These are phyloP conservation scores for Anguilla obscura DNA, from an alignment of 2,797 vertebrate species.

Conservation along the genomic window DNA sequence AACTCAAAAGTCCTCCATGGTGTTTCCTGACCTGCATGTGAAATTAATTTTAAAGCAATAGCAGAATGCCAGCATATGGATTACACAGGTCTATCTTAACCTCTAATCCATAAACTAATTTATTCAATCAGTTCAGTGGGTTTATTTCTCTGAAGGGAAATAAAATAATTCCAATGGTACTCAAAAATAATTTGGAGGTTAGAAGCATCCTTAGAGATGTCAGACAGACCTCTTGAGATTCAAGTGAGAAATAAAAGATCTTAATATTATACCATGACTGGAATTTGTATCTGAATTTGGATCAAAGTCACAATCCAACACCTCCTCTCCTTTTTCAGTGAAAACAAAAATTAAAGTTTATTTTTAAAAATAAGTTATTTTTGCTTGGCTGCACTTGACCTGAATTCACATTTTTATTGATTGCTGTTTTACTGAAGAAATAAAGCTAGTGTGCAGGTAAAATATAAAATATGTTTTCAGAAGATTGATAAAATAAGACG, in stretches of 20 bases:
- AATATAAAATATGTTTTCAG: not conserved
- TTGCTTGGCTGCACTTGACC: not conserved
- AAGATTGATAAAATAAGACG: no score
- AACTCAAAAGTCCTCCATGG: no score
- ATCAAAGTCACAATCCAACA: not conserved
- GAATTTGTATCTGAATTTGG: not conserved
- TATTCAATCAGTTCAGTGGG: not conserved
- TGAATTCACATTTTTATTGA: not conserved
- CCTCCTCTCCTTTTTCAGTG: not conserved
- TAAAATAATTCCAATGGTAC: not conserved
- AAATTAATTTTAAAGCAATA: not conserved
- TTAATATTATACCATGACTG: not conserved
- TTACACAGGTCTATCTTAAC: not conserved
- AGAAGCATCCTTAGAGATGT: not conserved
- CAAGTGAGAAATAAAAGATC: not conserved
- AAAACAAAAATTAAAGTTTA: not conserved
- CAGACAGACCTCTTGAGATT: not conserved
- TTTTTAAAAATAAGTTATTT: not conserved
- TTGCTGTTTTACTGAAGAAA: not conserved
- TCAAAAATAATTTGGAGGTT: conserved; percentile 1
- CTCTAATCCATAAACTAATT: not conserved
- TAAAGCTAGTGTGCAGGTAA: not conserved
- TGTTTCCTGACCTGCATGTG: no score
- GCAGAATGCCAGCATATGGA: not conserved
- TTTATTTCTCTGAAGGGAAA: not conserved